Conservation (phyloP, 2,113 vertebrate species). For the Columba livia region DNA sequence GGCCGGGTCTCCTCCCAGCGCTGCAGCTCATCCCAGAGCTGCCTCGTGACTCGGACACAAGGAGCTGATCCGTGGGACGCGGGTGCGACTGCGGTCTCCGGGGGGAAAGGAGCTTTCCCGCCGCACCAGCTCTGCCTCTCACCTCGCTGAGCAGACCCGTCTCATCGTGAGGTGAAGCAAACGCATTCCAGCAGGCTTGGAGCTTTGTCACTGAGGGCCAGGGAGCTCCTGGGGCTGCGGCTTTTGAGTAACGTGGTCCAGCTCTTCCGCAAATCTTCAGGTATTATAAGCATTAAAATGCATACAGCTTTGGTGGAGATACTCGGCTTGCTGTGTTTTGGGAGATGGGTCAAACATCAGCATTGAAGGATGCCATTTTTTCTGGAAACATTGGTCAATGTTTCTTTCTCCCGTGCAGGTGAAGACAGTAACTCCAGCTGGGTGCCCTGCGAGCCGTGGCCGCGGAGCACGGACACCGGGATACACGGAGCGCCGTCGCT, state of each 20-base stretch:
- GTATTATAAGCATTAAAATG: rapidly evolving
- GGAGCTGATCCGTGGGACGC: too few species aligned
- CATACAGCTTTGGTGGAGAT: background rate
- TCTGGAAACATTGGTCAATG: background rate
- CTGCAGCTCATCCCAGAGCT: too few species aligned
- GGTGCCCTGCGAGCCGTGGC: background rate
- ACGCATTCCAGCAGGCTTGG: too few species aligned
- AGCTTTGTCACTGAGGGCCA: background rate
- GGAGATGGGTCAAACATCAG: background rate
- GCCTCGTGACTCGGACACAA: rapidly evolving
- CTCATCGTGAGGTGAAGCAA: background rate
- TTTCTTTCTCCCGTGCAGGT: background rate
- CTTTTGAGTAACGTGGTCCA: background rate
- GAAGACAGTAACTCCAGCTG: background rate
- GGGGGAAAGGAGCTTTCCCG: background rate
- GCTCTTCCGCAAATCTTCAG: background rate
- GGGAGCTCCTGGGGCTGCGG: background rate
- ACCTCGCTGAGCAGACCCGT: background rate
- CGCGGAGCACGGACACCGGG: background rate
- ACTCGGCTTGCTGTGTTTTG: background rate
- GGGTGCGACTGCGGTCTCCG: rapidly evolving
- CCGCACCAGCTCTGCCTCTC: background rate
- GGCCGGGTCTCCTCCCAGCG: too few species aligned
- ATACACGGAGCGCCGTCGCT: background rate
- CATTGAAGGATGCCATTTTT: background rate